Base-by-base conservation (phyloP, 2,888 invertebrate genomes). In the Craniophora ligustri region DNA sequence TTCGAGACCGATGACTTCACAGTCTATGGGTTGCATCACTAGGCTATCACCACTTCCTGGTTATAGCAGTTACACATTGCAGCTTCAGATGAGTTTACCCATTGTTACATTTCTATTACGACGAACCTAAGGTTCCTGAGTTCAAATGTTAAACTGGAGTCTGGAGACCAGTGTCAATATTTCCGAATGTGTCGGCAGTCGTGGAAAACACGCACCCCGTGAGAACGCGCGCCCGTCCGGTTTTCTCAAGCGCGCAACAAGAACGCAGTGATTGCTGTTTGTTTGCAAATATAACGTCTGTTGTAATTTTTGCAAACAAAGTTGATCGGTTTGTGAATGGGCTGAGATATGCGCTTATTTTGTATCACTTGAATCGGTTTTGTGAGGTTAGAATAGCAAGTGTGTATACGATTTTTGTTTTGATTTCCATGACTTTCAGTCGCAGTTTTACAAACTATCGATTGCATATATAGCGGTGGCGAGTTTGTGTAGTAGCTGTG, bases 201-300 rank as follows among this genome's bases (percentile, higher is more conserved):
- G 56, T 85, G 88, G 81, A 78, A 67, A 80, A 77, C 57, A 62
- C 15, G 41, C 2, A 4, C 10, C 34, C 69, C 89, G 89, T 91
- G 91, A 87, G 91, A 91, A 91, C 81, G 71, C 68, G 55, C 50
- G 48, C 59, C 67, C 57, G 78, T 79, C 79, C 76, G 74, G 80
- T 86, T 84, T 86, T 89, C 91, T 85, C 89, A 87, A 85, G 82
- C 78, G 72, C 65, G 75, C 79, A 76, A 74, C 75, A 80, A 78
- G 76, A 76, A 68, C 67, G 58, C 76, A 74, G 74, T 82, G 81
- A 84, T 85, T 82, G 76, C 67, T 61, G 76, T 68, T 77, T 89
- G 85, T 89, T 89, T 89, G 85, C 84, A 85, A 88, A 89, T 86
- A 85, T 76, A 75, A 48, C 69, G 75, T 76, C 78, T 80, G 81